Evolutionary conservation across 1,140 invertebrate species (phyloP).

Genomic region (Glossosoma conforme): DNA sequence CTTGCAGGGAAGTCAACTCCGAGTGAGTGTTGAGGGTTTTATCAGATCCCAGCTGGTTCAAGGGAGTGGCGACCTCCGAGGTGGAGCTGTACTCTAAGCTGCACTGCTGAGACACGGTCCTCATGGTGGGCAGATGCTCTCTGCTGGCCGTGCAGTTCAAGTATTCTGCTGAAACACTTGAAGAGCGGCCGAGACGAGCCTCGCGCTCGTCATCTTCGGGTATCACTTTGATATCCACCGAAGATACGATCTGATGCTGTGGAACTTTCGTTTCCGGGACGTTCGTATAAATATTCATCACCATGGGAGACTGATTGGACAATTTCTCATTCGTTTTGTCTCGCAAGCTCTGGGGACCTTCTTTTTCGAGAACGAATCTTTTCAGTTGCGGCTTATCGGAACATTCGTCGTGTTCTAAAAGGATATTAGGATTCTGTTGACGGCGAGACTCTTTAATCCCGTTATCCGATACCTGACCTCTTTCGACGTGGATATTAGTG

Average conservation of each 20-base stretch:
- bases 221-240: constrained; percentile 35
- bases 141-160: constrained; percentile 41
- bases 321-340: constrained; percentile 31
- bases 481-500: constrained; percentile 69
- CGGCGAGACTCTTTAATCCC: constrained; percentile 45
- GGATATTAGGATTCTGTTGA: constrained; percentile 54
- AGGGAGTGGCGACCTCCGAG: constrained; percentile 44
- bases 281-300: constrained; percentile 71
- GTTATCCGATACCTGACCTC: constrained; percentile 45
- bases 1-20: constrained; percentile 47
- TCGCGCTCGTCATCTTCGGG: constrained; percentile 33
- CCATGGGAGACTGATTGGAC: constrained; percentile 40
- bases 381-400: constrained; percentile 46
- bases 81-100: constrained; percentile 48
- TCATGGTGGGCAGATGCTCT: constrained; percentile 46
- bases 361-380: constrained; percentile 37
- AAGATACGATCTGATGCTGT: constrained; percentile 52
- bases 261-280: constrained; percentile 64
- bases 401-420: constrained; percentile 52
- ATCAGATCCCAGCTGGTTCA: constrained; percentile 43
- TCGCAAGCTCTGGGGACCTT: constrained; percentile 34
- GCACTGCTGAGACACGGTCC: constrained; percentile 49
- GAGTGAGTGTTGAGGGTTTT: constrained; percentile 48
- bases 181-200: constrained; percentile 38
- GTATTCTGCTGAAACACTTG: constrained; percentile 44